Base-by-base conservation (phyloP, 2,797 vertebrate species). In the Tinamus major region DNA sequence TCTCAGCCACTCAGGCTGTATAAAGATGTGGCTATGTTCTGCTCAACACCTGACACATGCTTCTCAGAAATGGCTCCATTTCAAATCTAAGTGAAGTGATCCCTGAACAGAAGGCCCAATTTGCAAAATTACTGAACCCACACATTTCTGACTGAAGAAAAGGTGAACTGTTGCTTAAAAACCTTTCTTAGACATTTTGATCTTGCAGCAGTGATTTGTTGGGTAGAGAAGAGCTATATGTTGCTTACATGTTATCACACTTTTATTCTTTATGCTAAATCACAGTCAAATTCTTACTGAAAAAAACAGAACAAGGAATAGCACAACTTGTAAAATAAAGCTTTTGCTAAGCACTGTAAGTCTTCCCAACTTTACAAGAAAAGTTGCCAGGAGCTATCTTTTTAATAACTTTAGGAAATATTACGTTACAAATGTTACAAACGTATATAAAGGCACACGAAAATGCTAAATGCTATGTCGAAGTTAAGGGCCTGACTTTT, bases 391-490 rank as follows among this genome's bases (percentile, higher is more conserved):
- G 76, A 94, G 42, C 41, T 69, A 80, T 90, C 78, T 63, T 89
- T 94, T 67, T 56, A 92, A 96, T 80, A 93, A 96, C 62, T 85
- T 93, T 42, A 83, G 92, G 91, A 96, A 96, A 95, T 93, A 80
- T 56, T 87, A 65, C 0, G 13, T 93, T 95, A 92, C 75, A 84
- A 90, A 77, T 70, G 56, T 87, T 93, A 80, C 91, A 94, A 95
- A 90, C 62, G 44, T 78, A 80, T 68, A 89, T 80, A 80, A 95
- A 85, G 21, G 17, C 49, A 41, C 14, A 17, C 92, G 90, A 92
- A 55, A n/a, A 39, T 62, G 24, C 21, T 39, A 62, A 94, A 85
- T 63, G 29, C 69, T 87, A 85, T 39, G 55, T 83, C 81, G 85
- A 26, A 94, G 48, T 86, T 92, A 90, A 91, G 26, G 13, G 49